Base-by-base conservation (phyloP, 2,113 vertebrate genomes). In the Formicarius rufipectus region DNA sequence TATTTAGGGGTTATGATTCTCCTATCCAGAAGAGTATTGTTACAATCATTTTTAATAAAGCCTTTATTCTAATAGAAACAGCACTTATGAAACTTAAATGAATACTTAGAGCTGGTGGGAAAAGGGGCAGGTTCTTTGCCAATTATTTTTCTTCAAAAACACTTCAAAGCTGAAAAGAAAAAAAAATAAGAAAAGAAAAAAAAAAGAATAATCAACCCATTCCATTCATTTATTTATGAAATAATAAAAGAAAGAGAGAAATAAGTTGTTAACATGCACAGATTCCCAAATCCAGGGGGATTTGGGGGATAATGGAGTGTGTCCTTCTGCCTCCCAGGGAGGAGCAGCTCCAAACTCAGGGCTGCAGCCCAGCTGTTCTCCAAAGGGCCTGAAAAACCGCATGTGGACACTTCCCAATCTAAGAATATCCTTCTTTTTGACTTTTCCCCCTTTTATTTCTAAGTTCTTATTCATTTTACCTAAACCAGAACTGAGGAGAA, bases 11-110 rank as follows among this genome's bases (percentile, higher is more conserved):
- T 81, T 82, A 28, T 27, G 30, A 44, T 71, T 25, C 33, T 63
- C 27, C 40, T 30, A 14, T 25, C 44, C 84, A 60, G 60, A 63
- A 30, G 19, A 75, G 47, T 52, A 66, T 93, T 83, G 73, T 87
- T 91, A 55, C 49, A 64, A 62, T 71, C 11, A 52, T 67, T 91
- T 87, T 87, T 87, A 90, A 91, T 94, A 71, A 91, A 91, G 76
- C 44, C 31, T 85, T 87, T 84, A 72, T 87, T 89, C 92, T 75
- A 69, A 93, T 66, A 85, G 84, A 84, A 95, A 87, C 37, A 84
- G 74, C 55, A 68, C 53, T 95, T 94, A 93, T 93, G 52, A 93
- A 95, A 94, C 85, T 93, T 94, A 85, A 91, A 97, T 94, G 78
- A 91, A 79, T 64, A 81, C 2, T 3, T 35, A 47, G 53, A 84